These are phyloP conservation scores for Phocoena sinus DNA, from an alignment of 2,113 vertebrate genomes.

Conservation along the genomic window DNA sequence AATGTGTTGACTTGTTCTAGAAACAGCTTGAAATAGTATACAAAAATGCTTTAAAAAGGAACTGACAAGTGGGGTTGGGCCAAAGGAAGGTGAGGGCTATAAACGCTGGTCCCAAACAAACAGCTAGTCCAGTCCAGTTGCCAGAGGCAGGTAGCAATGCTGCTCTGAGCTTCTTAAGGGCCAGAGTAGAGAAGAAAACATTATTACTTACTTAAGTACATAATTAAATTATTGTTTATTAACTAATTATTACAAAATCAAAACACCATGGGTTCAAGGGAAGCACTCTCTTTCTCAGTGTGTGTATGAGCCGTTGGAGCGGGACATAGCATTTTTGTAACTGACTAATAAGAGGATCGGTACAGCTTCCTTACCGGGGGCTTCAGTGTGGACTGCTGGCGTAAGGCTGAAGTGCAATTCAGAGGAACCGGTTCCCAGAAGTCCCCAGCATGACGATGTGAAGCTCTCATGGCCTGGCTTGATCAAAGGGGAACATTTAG, in stretches of 20 bases:
- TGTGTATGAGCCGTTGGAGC: not conserved
- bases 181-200: not conserved
- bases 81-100: not conserved
- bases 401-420: not conserved
- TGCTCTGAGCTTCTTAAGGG: not conserved
- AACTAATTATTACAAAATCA: not conserved
- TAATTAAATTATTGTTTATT: not conserved
- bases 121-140: not conserved
- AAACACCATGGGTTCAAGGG: not conserved
- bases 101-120: not conserved
- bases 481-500: not conserved
- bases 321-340: not conserved
- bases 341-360: not conserved
- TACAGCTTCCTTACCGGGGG: not conserved
- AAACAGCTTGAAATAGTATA: not conserved
- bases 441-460: rapidly evolving
- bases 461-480: not conserved
- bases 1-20: not conserved
- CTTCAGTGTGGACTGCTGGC: not conserved
- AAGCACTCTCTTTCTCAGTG: not conserved
- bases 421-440: not conserved
- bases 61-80: not conserved
- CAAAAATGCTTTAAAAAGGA: not conserved
- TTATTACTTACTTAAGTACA: not conserved
- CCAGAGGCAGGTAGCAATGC: not conserved